These are phyloP conservation scores for Pissodes strobi DNA, from an alignment of 1,140 invertebrate genomes.

Conservation along the genomic window DNA sequence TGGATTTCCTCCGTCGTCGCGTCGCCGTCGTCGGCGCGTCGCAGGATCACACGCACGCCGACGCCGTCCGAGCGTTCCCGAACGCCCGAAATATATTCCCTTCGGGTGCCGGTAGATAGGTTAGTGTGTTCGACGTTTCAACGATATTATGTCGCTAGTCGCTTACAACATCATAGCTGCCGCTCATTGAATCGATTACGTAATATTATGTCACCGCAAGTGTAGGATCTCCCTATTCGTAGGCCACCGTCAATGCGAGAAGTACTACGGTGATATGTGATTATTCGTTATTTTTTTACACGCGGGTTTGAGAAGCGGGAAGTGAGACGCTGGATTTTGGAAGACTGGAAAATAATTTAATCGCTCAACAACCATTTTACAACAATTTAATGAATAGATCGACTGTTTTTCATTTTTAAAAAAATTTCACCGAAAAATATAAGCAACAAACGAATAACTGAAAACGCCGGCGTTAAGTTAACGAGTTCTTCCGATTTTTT, in stretches of 20 bases:
- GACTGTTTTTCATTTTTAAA: no score
- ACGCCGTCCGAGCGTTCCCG: not conserved
- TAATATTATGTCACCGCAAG: conserved; percentile 17
- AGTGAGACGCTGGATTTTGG: conserved; percentile 4
- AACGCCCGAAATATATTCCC: conserved; percentile 18
- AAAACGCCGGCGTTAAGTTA: no score
- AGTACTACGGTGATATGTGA: conserved; percentile 21
- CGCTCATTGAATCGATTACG: conserved; percentile 16
- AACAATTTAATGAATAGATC: no score
- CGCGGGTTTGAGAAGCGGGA: conserved; percentile 26
- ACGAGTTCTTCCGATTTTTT: no score
- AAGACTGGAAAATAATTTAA: not conserved
- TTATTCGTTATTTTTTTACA: conserved; percentile 19
- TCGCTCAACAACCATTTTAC: no score
- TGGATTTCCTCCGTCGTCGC: not conserved
- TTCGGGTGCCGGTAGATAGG: conserved; percentile 22
- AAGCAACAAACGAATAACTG: no score
- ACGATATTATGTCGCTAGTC: conserved; percentile 22
- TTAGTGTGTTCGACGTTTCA: conserved; percentile 19
- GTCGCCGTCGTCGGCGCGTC: not conserved
- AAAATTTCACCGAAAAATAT: no score
- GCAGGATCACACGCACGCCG: conserved; percentile 17
- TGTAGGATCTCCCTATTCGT: conserved; percentile 4
- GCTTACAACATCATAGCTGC: not conserved
- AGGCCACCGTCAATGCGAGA: conserved; percentile 18